These are phyloP conservation scores for Carterocephalus palaemon DNA, from an alignment of 2,888 invertebrate species.

Conservation along the genomic window DNA sequence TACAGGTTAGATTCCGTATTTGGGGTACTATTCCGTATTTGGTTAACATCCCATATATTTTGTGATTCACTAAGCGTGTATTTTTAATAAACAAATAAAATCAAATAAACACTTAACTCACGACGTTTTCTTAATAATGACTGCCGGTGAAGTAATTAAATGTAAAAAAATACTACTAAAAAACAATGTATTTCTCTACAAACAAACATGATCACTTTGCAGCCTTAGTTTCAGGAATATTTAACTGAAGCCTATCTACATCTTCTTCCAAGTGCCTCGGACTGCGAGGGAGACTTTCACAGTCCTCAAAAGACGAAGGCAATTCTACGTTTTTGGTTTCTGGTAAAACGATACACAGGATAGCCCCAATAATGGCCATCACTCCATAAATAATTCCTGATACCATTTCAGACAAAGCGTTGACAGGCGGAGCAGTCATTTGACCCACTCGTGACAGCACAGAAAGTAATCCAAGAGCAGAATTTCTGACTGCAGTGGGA, in stretches of 20 bases:
- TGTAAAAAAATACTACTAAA: no score
- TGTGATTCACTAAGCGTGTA: no score
- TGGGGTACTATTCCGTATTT: no score
- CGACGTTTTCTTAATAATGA: no score
- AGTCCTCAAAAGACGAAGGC: slow-evolving; percentile 54
- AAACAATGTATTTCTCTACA: no score
- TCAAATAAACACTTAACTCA: no score
- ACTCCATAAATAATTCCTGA: slow-evolving; percentile 80
- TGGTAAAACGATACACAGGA: slow-evolving; percentile 82
- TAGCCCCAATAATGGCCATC: slow-evolving; percentile 81
- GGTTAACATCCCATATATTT: no score
- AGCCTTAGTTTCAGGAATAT: neutral
- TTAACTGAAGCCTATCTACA: neutral
- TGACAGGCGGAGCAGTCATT: slow-evolving; percentile 87
- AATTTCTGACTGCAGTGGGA: slow-evolving; percentile 90
- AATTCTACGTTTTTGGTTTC: slow-evolving; percentile 65
- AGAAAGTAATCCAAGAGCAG: slow-evolving; percentile 88
- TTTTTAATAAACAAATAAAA: no score
- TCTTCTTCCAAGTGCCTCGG: slow-evolving; percentile 25
- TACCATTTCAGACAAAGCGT: slow-evolving; percentile 65
- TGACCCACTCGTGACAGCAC: slow-evolving; percentile 89
- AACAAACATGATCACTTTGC: neutral
- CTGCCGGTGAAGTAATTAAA: no score
- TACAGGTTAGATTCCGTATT: no score
- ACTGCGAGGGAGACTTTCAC: slow-evolving; percentile 37